Conservation (phyloP, 2,888 invertebrate species). For the Ganaspis brasiliensis region DNA sequence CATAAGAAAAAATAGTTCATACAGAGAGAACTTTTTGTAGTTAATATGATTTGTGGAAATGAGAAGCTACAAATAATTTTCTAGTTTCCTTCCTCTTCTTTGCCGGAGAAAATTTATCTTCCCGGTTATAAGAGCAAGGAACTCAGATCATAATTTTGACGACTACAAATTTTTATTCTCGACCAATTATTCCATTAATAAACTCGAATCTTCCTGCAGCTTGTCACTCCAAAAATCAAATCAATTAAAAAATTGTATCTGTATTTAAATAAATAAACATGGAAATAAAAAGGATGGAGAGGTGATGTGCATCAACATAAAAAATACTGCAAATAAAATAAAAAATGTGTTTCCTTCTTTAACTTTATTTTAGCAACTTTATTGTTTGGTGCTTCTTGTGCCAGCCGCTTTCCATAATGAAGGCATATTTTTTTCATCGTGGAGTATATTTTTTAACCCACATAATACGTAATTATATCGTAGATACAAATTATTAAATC, state of each 20-base stretch:
- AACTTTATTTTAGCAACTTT: conserved; percentile 71
- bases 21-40: too few species aligned
- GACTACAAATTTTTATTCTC: too few species aligned
- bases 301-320: conserved; percentile 10
- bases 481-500: conserved; percentile 72
- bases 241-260: conserved; percentile 10
- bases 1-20: too few species aligned
- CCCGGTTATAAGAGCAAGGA: too few species aligned
- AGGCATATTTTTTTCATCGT: conserved; percentile 74
- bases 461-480: conserved; percentile 66
- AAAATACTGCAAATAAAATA: conserved; percentile 32
- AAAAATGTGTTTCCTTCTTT: conserved; percentile 40
- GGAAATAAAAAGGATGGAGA: conserved; percentile 45
- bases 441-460: conserved; percentile 69
- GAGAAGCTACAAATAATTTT: too few species aligned
- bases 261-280: conserved; percentile 45
- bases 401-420: conserved; percentile 74
- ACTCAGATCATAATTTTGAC: too few species aligned
- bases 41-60: too few species aligned
- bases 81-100: too few species aligned
- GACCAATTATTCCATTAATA: too few species aligned
- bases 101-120: too few species aligned
- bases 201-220: too few species aligned
- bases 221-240: too few species aligned
- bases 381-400: conserved; percentile 76